Base-by-base conservation (phyloP, 2,888 invertebrate genomes). In the Ectemnius continuus region DNA sequence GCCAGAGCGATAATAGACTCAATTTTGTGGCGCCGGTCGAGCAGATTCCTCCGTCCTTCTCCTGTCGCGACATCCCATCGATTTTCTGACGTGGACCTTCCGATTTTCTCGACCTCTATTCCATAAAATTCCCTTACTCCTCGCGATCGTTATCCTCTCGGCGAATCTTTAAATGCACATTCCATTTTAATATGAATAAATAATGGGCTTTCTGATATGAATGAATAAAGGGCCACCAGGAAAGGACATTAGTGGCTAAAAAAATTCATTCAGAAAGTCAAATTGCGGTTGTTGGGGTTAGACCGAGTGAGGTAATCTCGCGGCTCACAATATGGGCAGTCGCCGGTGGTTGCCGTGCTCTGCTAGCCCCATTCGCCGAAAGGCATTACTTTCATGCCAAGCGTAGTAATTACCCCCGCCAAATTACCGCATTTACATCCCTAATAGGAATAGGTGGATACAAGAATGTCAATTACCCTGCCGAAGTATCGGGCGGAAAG, bases 391-490 rank as follows among this genome's bases (percentile, higher is more conserved):
- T 84, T 80, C 78, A 66, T 77, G 76, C 75, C 75, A 78, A 79
- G 76, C 82, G 59, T 72, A 74, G 84, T 88, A 87, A 87, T 88
- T 87, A 85, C 81, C 78, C 36, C 59, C 70, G 82, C 76, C 73
- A 86, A 87, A 88, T 87, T 85, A 83, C 85, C 79, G 79, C 86
- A 86, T 88, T 87, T 87, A 86, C 87, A 88, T 87, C 80, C 81
- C 80, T 88, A 87, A 88, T 88, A 86, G 81, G 83, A 85, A 85
- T 79, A 78, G 82, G 82, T 83, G 80, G 80, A 83, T 82, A 80
- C 76, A 83, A 83, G 86, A 85, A 86, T 86, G 83, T 81, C 76
- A 79, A 80, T 80, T 77, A 82, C 75, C 82, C 80, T 67, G 69
- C 70, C 62, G 72, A 75, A 78, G 83, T 83, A 83, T 84, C 73